Conservation (phyloP, 2,113 vertebrate genomes). For the Varanus salvator region DNA sequence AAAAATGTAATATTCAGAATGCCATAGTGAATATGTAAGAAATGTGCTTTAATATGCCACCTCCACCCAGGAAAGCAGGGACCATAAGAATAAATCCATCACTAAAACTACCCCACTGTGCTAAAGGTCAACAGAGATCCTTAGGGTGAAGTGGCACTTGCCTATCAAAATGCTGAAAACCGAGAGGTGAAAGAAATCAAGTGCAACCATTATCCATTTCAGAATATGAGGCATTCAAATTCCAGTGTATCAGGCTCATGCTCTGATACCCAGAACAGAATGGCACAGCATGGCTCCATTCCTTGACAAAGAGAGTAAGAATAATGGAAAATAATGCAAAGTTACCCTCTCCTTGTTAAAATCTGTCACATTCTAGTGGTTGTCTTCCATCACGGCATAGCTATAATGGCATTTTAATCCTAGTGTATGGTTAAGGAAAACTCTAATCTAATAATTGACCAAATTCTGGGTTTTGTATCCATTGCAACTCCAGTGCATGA, state of each 20-base stretch:
- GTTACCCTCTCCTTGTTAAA: slow-evolving; percentile 77
- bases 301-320: slow-evolving; percentile 70
- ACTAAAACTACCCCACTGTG: slow-evolving; percentile 50
- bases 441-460: slow-evolving; percentile 73
- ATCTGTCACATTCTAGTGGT: slow-evolving; percentile 73
- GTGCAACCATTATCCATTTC: slow-evolving; percentile 74
- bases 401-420: slow-evolving; percentile 74
- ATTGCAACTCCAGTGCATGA: slow-evolving; percentile 57
- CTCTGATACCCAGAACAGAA: slow-evolving; percentile 78
- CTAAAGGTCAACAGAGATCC: slow-evolving; percentile 70
- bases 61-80: slow-evolving; percentile 64
- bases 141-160: slow-evolving; percentile 72
- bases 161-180: slow-evolving; percentile 76
- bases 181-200: slow-evolving; percentile 73
- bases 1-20: slow-evolving; percentile 13
- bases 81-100: slow-evolving; percentile 57
- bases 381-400: slow-evolving; percentile 66
- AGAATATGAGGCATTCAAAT: slow-evolving; percentile 76
- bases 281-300: slow-evolving; percentile 77
- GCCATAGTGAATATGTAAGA: slow-evolving; percentile 23
- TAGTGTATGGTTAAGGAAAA: slow-evolving; percentile 61
- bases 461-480: slow-evolving; percentile 57
- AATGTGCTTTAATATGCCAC: slow-evolving; percentile 43
- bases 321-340: slow-evolving; percentile 83
- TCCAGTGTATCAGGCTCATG: slow-evolving; percentile 75